phyloP scores from a whole-genome alignment of 1,140 invertebrate species.

The Heliconius congener region DNA sequence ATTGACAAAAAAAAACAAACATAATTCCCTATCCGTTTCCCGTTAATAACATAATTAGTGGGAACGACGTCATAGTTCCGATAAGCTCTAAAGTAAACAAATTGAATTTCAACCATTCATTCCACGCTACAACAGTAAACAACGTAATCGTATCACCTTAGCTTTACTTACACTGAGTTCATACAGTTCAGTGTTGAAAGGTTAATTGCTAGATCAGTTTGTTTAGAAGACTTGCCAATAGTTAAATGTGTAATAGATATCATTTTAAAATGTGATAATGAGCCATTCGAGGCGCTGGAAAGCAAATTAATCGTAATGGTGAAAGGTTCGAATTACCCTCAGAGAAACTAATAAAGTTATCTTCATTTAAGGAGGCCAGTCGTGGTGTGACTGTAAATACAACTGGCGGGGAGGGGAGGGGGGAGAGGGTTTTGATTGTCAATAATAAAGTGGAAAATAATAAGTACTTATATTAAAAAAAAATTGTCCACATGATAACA shows the following conservation, averaged over 20 bases:
- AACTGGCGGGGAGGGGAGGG: no score
- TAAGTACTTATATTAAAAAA: neutral
- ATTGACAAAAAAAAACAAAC: neutral
- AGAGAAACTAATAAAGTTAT: no score
- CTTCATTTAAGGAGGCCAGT: no score
- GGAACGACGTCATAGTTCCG: constrained; percentile 34
- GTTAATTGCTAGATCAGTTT: no score
- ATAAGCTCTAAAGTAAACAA: constrained; percentile 43
- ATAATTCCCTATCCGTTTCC: neutral
- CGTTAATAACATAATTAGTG: constrained; percentile 28
- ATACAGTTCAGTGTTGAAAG: neutral
- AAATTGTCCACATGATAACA: neutral
- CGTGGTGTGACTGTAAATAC: no score
- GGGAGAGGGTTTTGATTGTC: no score
- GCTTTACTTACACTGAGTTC: constrained; percentile 15
- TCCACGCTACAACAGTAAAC: constrained; percentile 39
- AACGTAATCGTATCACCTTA: constrained; percentile 34
- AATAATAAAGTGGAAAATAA: neutral
- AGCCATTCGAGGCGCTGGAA: no score
- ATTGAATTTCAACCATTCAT: constrained; percentile 42
- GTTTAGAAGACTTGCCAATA: no score
- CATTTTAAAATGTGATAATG: no score
- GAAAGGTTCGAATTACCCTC: no score
- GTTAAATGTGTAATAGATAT: no score
- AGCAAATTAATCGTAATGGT: no score